Base-by-base conservation (phyloP, 2,113 vertebrate species). In the Acanthisitta chloris region DNA sequence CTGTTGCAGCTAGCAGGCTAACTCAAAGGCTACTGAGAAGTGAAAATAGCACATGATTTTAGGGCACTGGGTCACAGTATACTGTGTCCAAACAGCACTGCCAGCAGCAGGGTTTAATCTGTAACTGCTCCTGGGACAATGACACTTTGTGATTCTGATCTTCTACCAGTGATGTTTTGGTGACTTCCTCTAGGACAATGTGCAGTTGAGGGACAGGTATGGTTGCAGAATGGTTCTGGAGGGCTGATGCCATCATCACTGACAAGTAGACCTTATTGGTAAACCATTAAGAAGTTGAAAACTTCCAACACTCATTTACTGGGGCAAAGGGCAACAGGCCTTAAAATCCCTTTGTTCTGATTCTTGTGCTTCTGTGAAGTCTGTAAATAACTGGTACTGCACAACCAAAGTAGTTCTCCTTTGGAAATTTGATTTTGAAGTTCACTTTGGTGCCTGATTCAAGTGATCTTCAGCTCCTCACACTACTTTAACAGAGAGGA, bases 21-120 rank as follows among this genome's bases (percentile, higher is more conserved):
- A 15, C 25, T 69, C 55, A 36, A 1, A 87, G 72, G 36, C 24
- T 58, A 64, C 48, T 9, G 6, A 54, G 74, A 83, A 93, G 31
- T 88, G 85, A 92, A 70, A 94, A 90, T 26, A 90, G 33, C 80
- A 79, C 55, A 14, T 88, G 82, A 40, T 82, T 94, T 80, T 86
- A 42, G 65, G 92, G 88, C 67, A 88, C 58, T 93, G 52, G 94
- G 89, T 80, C 86, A 86, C 0, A 0, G 29, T 64, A 10, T 76
- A 8, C 74, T 12, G 49, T 88, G 66, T 73, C 57, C n/a, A 31
- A 86, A 57, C 67, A 94, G 83, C 65, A 11, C 48, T 49, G 14
- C 65, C 81, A 76, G 81, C 48, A 78, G 55, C 43, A 34, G 79
- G 10, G 14, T 51, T 90, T 64, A 36, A 29, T 92, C 77, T 61